Evolutionary conservation across 30 jellyfish, hydroid and myxozoan genomes (phyloP).

Genomic region (Cassiopea xamachana): DNA sequence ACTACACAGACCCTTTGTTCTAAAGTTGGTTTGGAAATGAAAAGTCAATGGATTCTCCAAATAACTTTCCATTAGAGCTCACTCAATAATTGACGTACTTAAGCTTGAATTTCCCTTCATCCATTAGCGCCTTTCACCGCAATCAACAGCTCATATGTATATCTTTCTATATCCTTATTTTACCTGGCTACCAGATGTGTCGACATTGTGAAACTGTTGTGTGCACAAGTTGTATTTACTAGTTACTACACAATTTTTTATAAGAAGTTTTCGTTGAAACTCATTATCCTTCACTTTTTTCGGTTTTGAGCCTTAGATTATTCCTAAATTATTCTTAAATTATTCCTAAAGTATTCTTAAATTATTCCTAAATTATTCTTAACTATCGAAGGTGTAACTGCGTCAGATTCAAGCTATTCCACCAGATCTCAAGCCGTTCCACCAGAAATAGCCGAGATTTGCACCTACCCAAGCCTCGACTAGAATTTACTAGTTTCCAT

Average conservation of each 20-base stretch:
- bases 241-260: not conserved
- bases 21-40: not conserved
- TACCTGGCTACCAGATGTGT: not conserved
- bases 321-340: too few species aligned
- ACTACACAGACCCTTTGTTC: not conserved
- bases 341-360: too few species aligned
- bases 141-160: not conserved
- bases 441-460: too few species aligned
- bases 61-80: not conserved
- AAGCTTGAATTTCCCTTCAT: slow-evolving; percentile 3
- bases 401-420: too few species aligned
- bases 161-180: not conserved
- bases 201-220: not conserved
- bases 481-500: too few species aligned
- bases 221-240: not conserved
- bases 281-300: too few species aligned
- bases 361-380: too few species aligned
- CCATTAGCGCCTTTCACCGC: slow-evolving; percentile 1
- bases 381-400: too few species aligned
- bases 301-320: too few species aligned
- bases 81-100: not conserved
- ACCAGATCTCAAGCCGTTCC: too few species aligned
- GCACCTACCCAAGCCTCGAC: too few species aligned
- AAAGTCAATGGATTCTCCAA: not conserved
- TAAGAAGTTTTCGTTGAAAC: too few species aligned